These are phyloP conservation scores for Perca flavescens DNA, from an alignment of 2,113 vertebrate genomes.

Conservation along the genomic window DNA sequence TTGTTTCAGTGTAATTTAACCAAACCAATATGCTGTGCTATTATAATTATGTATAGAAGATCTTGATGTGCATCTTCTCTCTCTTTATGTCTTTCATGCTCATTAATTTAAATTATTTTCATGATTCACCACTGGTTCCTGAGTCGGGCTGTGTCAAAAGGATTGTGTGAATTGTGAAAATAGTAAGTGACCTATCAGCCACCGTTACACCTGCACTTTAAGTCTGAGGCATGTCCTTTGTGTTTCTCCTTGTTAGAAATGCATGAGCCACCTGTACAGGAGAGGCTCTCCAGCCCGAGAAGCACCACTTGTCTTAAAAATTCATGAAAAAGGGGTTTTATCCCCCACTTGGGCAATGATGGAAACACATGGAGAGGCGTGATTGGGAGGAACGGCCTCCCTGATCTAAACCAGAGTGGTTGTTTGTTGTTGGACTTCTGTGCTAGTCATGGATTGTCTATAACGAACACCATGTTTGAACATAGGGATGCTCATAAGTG, in stretches of 20 bases:
- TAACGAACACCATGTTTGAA: too few species aligned
- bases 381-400: too few species aligned
- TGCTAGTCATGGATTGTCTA: too few species aligned
- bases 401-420: too few species aligned
- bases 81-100: conserved; percentile 6
- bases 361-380: too few species aligned
- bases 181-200: conserved; percentile 47
- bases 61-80: neutral
- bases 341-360: conserved; percentile 9
- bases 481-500: too few species aligned
- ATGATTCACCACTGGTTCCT: conserved; percentile 1
- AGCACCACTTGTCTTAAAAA: conserved; percentile 61
- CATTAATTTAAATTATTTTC: conserved; percentile 12
- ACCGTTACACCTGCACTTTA: conserved; percentile 47
- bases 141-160: conserved; percentile 6
- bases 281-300: conserved; percentile 50
- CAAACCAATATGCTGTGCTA: conserved; percentile 6
- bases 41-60: conserved; percentile 3
- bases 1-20: conserved; percentile 25
- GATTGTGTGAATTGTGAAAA: conserved; percentile 27
- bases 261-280: conserved; percentile 57
- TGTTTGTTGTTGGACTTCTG: too few species aligned
- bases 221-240: conserved; percentile 47
- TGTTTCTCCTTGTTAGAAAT: conserved; percentile 70
- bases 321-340: conserved; percentile 63